Percentiles rank a stretch among this genome's conserved stretches.
Evolutionary conservation across 2,113 vertebrate genomes (phyloP).

Genomic region (Etia nguti): DNA sequence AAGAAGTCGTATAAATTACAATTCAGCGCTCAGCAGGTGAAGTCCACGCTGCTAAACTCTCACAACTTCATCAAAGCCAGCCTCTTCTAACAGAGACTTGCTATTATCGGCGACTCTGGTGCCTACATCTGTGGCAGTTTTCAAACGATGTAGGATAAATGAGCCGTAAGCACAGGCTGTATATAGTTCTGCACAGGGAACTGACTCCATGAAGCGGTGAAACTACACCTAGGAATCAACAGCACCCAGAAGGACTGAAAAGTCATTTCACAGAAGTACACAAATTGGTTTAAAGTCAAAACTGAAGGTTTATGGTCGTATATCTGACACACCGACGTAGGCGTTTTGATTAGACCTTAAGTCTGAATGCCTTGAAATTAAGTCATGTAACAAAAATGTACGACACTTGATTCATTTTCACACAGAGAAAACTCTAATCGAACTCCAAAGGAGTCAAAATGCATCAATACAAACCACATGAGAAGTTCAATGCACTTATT

Average conservation of each 20-base stretch:
- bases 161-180: conserved; percentile 3
- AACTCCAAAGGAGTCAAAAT: background rate
- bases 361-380: background rate
- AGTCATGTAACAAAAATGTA: background rate
- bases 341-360: background rate
- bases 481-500: background rate
- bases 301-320: background rate
- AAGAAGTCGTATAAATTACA: background rate
- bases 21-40: conserved; percentile 14
- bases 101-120: conserved; percentile 28
- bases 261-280: background rate
- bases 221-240: background rate
- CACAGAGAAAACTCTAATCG: background rate
- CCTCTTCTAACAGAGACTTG: background rate
- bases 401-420: background rate
- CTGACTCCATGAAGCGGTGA: background rate
- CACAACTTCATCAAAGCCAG: conserved; percentile 10
- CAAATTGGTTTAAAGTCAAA: background rate
- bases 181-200: background rate
- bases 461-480: background rate
- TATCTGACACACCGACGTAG: background rate
- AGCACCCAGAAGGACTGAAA: background rate
- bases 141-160: conserved; percentile 43
- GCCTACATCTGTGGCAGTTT: conserved; percentile 14
- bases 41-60: background rate